Evolutionary conservation across 1,140 invertebrate species (phyloP).

Genomic region (Chelonus insularis): DNA sequence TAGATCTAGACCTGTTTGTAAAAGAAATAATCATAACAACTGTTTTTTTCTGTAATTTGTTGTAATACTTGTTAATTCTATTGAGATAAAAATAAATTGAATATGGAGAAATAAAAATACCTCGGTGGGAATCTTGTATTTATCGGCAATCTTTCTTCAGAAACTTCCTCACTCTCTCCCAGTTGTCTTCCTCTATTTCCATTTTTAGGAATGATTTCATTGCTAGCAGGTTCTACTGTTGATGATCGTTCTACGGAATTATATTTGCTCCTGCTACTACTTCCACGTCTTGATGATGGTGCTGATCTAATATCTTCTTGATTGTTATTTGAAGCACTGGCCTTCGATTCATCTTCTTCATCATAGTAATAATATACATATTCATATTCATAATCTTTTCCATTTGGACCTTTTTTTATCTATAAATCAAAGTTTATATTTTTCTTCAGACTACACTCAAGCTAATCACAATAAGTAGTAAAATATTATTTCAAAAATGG

Average conservation of each 20-base stretch:
- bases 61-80: too few species aligned
- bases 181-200: constrained; percentile 63
- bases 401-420: constrained; percentile 87
- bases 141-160: constrained; percentile 71
- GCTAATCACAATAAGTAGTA: too few species aligned
- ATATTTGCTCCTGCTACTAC: constrained; percentile 65
- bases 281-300: constrained; percentile 42
- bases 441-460: too few species aligned
- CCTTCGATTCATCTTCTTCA: constrained; percentile 71
- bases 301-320: constrained; percentile 63
- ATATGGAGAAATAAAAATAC: constrained; percentile 48
- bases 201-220: constrained; percentile 69
- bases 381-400: constrained; percentile 88
- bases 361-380: constrained; percentile 91
- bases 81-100: too few species aligned
- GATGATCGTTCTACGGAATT: constrained; percentile 68
- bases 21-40: constrained; percentile 4
- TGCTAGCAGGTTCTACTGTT: constrained; percentile 64
- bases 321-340: constrained; percentile 57
- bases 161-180: constrained; percentile 54
- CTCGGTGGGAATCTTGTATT: constrained; percentile 79
- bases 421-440: constrained; percentile 51
- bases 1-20: constrained; percentile 47
- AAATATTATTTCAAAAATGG: too few species aligned
- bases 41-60: not conserved